Percentiles rank a stretch among this genome's conserved stretches.
These are phyloP conservation scores for Siniperca obscura DNA, from an alignment of 2,797 vertebrate genomes.

Conservation along the genomic window DNA sequence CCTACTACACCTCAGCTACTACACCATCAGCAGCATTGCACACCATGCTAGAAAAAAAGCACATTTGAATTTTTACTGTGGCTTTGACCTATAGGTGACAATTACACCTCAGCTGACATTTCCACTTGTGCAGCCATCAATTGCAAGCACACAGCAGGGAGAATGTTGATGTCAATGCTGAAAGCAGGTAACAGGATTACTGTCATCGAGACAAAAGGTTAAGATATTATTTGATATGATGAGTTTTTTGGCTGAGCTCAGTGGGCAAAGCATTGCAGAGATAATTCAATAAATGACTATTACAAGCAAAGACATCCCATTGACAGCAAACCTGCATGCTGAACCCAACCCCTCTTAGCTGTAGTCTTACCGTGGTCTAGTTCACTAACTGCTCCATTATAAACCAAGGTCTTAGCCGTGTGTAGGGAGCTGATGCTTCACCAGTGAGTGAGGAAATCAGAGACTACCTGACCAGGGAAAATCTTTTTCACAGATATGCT, in stretches of 20 bases:
- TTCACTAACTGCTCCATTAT: slow-evolving; percentile 16
- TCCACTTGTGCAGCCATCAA: slow-evolving; percentile 36
- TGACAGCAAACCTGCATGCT: slow-evolving; percentile 5
- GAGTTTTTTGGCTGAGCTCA: neutral
- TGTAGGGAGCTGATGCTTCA: slow-evolving; percentile 22
- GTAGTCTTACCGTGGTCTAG: slow-evolving; percentile 8
- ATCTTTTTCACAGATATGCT: slow-evolving; percentile 47
- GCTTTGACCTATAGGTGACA: slow-evolving; percentile 49
- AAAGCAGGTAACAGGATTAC: slow-evolving; percentile 8
- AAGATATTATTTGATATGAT: slow-evolving; percentile 29
- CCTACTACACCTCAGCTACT: slow-evolving; percentile 34
- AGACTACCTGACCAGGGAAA: slow-evolving; percentile 32
- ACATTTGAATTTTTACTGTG: slow-evolving; percentile 19
- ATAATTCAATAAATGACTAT: slow-evolving; percentile 16
- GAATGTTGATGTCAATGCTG: neutral
- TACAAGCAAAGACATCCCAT: slow-evolving; percentile 20
- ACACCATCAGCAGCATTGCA: slow-evolving; percentile 10
- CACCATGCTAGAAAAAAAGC: neutral
- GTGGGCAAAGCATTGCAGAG: neutral
- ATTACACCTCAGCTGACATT: slow-evolving; percentile 50
- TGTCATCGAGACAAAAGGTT: slow-evolving; percentile 2
- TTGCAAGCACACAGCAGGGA: slow-evolving; percentile 7
- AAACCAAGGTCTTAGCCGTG: slow-evolving; percentile 21
- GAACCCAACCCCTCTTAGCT: slow-evolving; percentile 8
- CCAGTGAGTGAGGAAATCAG: slow-evolving; percentile 37